Percentiles rank a stretch among this genome's conserved stretches.
Evolutionary conservation across 2,888 invertebrate genomes (phyloP).

Genomic region (Lottia gigantea): DNA sequence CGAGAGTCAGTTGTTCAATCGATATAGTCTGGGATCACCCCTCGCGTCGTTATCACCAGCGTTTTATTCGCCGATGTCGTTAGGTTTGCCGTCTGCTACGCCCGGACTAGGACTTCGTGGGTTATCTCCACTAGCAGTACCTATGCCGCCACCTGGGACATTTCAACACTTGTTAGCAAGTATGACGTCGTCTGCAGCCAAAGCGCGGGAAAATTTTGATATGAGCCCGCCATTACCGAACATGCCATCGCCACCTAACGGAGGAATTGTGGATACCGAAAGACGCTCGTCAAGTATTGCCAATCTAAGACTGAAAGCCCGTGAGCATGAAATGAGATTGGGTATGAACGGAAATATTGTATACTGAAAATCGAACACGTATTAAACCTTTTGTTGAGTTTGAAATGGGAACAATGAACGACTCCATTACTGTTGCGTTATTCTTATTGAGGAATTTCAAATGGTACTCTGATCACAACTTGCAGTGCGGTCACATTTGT

Average conservation of each 20-base stretch:
- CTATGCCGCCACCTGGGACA: conserved; percentile 46
- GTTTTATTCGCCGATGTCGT: conserved; percentile 24
- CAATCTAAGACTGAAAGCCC: conserved; percentile 50
- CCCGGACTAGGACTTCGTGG: conserved; percentile 27
- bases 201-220: conserved; percentile 29
- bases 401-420: too few species aligned
- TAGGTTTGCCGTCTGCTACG: conserved; percentile 22
- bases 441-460: neutral
- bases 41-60: conserved; percentile 25
- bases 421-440: neutral
- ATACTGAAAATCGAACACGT: conserved; percentile 15
- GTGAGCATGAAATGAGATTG: conserved; percentile 52
- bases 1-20: conserved; percentile 49
- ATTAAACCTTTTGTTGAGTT: too few species aligned
- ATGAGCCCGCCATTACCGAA: conserved; percentile 14
- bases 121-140: conserved; percentile 31
- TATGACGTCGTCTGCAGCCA: conserved; percentile 51
- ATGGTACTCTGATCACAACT: neutral
- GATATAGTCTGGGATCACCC: conserved; percentile 34
- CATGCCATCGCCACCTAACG: conserved; percentile 19
- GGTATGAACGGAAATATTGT: conserved; percentile 31
- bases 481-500: too few species aligned
- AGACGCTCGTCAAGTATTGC: conserved; percentile 51
- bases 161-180: conserved; percentile 60
- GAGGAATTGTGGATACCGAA: conserved; percentile 28